phyloP scores from a whole-genome alignment of 2,797 vertebrate genomes.

The Gallinago nigripennis region DNA sequence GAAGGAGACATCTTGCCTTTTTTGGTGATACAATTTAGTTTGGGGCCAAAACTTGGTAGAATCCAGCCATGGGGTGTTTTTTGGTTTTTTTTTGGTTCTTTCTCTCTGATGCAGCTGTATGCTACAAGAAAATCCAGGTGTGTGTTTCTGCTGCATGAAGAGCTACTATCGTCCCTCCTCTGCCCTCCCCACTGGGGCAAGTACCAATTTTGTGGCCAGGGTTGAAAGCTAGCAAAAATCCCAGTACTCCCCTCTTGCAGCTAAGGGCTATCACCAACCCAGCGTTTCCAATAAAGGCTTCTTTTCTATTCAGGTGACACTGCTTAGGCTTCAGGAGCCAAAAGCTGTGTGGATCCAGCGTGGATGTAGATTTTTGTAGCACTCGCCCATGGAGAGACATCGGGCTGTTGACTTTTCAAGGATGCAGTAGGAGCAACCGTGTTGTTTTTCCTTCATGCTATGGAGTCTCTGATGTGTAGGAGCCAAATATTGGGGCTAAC shows the following conservation, averaged over 20 bases:
- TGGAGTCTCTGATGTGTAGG: neutral
- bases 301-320: neutral
- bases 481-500: neutral
- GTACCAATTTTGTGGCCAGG: neutral
- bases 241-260: neutral
- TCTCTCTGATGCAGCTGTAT: neutral
- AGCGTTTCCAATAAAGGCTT: neutral
- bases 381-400: rapidly evolving
- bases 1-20: neutral
- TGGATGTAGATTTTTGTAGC: neutral
- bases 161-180: neutral
- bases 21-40: neutral
- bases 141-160: neutral
- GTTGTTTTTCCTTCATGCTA: neutral
- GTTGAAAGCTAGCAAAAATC: neutral
- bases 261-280: neutral
- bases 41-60: neutral
- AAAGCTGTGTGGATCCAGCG: neutral
- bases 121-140: neutral
- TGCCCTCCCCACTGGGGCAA: neutral
- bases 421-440: neutral
- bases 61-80: rapidly evolving
- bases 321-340: neutral
- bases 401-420: neutral
- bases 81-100: no score